Conservation (phyloP, 2,797 vertebrate species). For the Brachyrhaphis roseni region DNA sequence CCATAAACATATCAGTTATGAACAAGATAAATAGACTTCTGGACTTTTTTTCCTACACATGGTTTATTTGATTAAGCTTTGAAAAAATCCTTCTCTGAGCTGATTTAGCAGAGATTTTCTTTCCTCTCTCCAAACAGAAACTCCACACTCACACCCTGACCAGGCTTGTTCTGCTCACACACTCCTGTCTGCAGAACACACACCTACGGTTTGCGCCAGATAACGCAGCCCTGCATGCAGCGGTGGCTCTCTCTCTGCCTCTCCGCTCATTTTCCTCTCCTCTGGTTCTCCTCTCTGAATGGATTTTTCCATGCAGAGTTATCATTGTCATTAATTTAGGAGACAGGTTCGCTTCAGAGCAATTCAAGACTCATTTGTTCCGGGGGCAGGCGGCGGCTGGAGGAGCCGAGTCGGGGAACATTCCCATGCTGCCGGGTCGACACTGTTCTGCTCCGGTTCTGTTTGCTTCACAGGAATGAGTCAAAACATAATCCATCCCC, state of each 20-base stretch:
- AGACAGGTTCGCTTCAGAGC: slow-evolving; percentile 67
- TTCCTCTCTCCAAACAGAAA: background rate
- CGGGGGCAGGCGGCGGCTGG: slow-evolving; percentile 32
- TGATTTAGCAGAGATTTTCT: background rate
- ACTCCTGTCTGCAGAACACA: slow-evolving; percentile 1
- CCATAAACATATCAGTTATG: background rate
- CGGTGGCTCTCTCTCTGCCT: background rate
- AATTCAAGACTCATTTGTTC: slow-evolving; percentile 69
- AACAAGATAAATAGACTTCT: background rate
- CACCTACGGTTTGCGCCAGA: slow-evolving; percentile 5
- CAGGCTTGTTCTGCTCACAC: slow-evolving; percentile 20
- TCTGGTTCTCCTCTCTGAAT: slow-evolving; percentile 61
- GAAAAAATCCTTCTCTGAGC: background rate
- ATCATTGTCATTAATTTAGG: slow-evolving; percentile 74
- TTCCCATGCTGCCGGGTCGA: slow-evolving; percentile 41
- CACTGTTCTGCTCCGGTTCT: background rate
- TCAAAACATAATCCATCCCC: too few relatives aligned
- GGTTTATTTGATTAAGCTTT: background rate
- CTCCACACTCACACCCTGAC: background rate
- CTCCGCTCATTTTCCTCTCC: slow-evolving; percentile 29
- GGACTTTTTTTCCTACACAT: background rate
- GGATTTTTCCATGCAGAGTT: slow-evolving; percentile 71
- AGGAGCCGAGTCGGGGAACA: slow-evolving; percentile 2
- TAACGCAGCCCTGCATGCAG: background rate
- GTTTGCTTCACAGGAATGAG: too few relatives aligned